Base-by-base conservation (phyloP, 2,113 vertebrate genomes). In the Spea multiplicata region DNA sequence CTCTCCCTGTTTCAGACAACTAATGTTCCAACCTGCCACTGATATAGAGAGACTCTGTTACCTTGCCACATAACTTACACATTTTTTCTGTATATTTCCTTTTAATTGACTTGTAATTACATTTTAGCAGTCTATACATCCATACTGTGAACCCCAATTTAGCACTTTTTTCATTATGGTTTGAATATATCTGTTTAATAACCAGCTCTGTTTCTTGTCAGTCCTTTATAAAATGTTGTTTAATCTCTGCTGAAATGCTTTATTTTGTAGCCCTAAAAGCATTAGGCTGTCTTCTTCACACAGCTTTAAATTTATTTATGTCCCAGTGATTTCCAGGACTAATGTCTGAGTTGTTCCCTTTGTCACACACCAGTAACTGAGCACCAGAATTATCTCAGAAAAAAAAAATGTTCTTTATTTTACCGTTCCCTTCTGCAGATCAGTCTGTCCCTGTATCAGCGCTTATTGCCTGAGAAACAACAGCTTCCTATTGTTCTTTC, bases 281-380 rank as follows among this genome's bases (percentile, higher is more conserved):
- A 13, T 59, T 59, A 13, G 14, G 12, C 55, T 59, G 55, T 59
- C 55, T 13, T 59, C 55, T 59, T 59, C 55, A 13, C 55, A 13
- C 55, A 59, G 55, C 55, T 59, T 59, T 13, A 13, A 59, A 59
- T 59, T 59, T 59, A 59, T 59, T 59, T 59, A 59, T 59, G 55
- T 59, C 55, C 9, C 55, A 9, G 14, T 59, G 55, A 59, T 59
- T 59, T 59, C 55, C 12, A 10, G 55, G 4, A 59, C 9, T 59
- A 59, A 59, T 59, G 55, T 59, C 55, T 59, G 10, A 59, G 55
- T 59, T 59, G 55, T 59, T 59, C 9, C 55, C 2, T 59, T 59
- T 59, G 55, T 59, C 55, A 59, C 55, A 59, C 55, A 59, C 55
- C 10, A 59, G 55, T 59, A 59, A 59, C 14, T 59, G 10, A 59